A percentile compares a stretch with the other conserved stretches of the same genome.
Evolutionary conservation across 2,888 invertebrate genomes (phyloP).

Genomic region (Agonum fuliginosum): DNA sequence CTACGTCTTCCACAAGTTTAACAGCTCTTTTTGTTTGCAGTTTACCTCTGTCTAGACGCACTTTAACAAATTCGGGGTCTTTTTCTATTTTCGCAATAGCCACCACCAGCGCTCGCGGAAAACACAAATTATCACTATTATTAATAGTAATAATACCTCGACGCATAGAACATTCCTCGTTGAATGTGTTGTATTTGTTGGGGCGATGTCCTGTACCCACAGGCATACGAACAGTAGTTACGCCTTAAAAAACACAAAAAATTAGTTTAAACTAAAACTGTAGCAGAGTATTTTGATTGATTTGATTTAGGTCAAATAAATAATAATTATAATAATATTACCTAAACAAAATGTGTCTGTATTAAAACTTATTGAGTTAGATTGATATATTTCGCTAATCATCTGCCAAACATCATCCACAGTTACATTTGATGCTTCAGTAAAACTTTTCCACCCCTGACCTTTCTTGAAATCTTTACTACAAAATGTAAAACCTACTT

Average conservation of each 20-base stretch:
- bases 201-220: slow-evolving; percentile 37
- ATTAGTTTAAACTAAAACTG: no score
- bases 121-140: slow-evolving; percentile 62
- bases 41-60: slow-evolving; percentile 45
- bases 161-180: slow-evolving; percentile 56
- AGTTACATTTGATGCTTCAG: no score
- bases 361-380: no score
- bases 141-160: slow-evolving; percentile 60
- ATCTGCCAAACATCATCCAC: no score
- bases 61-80: slow-evolving; percentile 36
- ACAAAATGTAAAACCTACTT: no score
- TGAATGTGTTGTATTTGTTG: slow-evolving; percentile 39
- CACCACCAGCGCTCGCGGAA: slow-evolving; percentile 60
- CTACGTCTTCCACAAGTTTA: not conserved
- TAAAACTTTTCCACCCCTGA: no score
- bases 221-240: slow-evolving; percentile 53
- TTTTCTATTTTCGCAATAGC: slow-evolving; percentile 56
- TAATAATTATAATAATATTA: no score
- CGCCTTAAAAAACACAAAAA: slow-evolving; percentile 29
- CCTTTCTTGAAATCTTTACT: no score
- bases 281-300: no score
- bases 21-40: not conserved
- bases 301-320: no score
- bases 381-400: no score
- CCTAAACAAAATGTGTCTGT: no score